phyloP scores from a whole-genome alignment of 2,113 vertebrate genomes.

The Antennarius striatus region DNA sequence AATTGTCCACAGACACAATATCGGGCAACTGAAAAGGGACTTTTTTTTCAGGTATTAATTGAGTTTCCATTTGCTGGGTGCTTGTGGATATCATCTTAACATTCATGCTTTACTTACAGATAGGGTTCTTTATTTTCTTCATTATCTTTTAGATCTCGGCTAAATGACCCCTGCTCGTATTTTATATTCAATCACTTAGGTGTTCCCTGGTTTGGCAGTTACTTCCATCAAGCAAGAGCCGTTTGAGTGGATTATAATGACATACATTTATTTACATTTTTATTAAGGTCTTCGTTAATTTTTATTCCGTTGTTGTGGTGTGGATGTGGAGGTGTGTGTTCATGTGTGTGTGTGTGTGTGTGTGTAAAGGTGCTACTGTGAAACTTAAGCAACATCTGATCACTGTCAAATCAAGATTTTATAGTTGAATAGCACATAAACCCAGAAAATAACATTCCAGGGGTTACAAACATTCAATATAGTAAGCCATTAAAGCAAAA shows the following conservation, averaged over 20 bases:
- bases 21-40: too few relatives aligned
- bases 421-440: constrained; percentile 48
- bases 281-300: constrained; percentile 46
- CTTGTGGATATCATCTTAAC: too few relatives aligned
- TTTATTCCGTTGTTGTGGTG: constrained; percentile 54
- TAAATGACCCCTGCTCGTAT: not conserved
- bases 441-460: constrained; percentile 39
- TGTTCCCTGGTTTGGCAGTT: constrained; percentile 47
- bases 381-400: constrained; percentile 51
- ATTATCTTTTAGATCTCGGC: not conserved
- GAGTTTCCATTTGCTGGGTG: too few relatives aligned
- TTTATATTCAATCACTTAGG: constrained; percentile 8
- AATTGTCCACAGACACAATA: too few relatives aligned
- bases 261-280: constrained; percentile 18
- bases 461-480: constrained; percentile 30
- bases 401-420: constrained; percentile 54
- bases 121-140: not conserved
- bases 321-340: constrained; percentile 37
- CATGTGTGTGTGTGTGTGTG: constrained; percentile 20
- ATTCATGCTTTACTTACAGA: too few relatives aligned
- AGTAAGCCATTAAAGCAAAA: constrained; percentile 42
- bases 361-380: constrained; percentile 62
- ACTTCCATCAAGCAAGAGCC: constrained; percentile 20
- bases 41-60: too few relatives aligned
- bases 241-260: constrained; percentile 8